Conservation (phyloP, 1,140 invertebrate genomes). For the Diprion similis region DNA sequence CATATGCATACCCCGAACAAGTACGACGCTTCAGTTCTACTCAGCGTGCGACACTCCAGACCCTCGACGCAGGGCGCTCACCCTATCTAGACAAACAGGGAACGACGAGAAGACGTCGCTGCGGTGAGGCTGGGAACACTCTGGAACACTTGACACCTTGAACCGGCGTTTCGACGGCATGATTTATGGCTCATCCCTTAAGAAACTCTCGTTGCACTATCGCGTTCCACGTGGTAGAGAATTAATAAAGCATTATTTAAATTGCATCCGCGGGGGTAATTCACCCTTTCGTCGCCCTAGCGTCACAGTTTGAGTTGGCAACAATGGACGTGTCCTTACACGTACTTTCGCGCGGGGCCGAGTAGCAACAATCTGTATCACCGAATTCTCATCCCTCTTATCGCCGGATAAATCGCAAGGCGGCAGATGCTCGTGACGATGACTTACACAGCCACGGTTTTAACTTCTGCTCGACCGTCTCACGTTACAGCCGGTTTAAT, state of each 20-base stretch:
- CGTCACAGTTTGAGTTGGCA: slow-evolving; percentile 8
- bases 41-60: not conserved
- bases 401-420: not conserved
- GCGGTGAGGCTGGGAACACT: not conserved
- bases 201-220: slow-evolving; percentile 10
- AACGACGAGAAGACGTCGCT: not conserved
- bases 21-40: too few relatives aligned
- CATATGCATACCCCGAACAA: too few relatives aligned
- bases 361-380: not conserved
- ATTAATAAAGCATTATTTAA: slow-evolving; percentile 23
- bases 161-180: not conserved
- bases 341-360: not conserved
- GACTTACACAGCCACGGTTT: not conserved
- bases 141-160: not conserved
- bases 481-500: not conserved
- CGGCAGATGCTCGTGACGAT: slow-evolving; percentile 15
- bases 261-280: not conserved
- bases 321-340: not conserved
- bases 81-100: not conserved
- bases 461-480: not conserved
- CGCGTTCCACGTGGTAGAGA: slow-evolving; percentile 8
- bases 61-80: not conserved
- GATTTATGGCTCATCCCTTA: slow-evolving; percentile 8
- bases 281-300: slow-evolving; percentile 7
- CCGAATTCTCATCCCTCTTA: slow-evolving; percentile 1